Base-by-base conservation (phyloP, 2,797 vertebrate species). In the Neomorphus geoffroyi region DNA sequence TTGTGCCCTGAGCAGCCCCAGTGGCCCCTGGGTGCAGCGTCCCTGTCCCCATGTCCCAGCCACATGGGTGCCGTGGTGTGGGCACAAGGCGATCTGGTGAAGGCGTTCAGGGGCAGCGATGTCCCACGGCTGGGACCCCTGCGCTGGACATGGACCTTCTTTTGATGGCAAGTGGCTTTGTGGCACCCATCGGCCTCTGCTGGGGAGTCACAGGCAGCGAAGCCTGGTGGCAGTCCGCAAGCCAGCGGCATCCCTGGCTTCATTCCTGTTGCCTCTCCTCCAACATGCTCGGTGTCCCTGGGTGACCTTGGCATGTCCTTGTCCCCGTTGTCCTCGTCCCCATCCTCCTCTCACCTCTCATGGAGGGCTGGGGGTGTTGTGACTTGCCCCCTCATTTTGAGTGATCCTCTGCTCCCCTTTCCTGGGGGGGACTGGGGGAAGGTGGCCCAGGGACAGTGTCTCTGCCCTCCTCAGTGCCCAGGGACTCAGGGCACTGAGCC, bases 231-330 rank as follows among this genome's bases (percentile, higher is more conserved):
- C 30, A 1, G 18, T 28, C 74, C 75, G 62, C 7, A 2, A 33
- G 45, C 56, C 21, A 6, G 54, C 17, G 4, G 53, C 7, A 2
- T 66, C 48, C 84, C 64, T 7, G 1, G 41, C 70, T 51, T 51
- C 16, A 1, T 80, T 69, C 86, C 70, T 51, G 11, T 64, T 53
- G 54, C 86, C 54, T 75, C 50, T 80, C 51, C n/a, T 64, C 61
- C 71, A 9, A 0, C 0, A 2, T 58, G 37, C 35, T 87, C 7
- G 0, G 41, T 30, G 17, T 89, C 96, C 93, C 80, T 78, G 51
- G 57, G 51, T 89, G 96, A 96, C 95, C 94, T 96, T 96, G 92
- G 64, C 74, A 51, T 82, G 96, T 94, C 96, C 96, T 96, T 96
- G 94, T 93, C 69, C 69, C 69, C 0, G 1, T 51, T 84, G 70